These are phyloP conservation scores for Arctocebus calabarensis DNA, from an alignment of 2,797 vertebrate genomes.

Conservation along the genomic window DNA sequence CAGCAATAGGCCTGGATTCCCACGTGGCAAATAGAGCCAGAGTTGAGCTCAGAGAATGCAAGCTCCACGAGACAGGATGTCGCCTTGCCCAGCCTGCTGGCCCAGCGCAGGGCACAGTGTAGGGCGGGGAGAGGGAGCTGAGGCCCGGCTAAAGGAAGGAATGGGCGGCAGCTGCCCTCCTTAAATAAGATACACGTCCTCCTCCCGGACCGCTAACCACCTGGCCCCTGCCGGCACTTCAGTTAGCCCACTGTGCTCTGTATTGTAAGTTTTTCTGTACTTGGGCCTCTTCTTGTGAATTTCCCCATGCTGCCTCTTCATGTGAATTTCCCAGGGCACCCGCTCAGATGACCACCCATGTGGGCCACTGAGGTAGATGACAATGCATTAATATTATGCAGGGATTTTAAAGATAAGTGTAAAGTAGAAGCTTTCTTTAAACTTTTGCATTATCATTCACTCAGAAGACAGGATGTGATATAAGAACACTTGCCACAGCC, in stretches of 20 bases:
- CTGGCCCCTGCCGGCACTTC: not conserved
- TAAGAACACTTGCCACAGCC: not conserved
- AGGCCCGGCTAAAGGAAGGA: too few relatives aligned
- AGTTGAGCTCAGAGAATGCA: not conserved
- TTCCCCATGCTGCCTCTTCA: not conserved
- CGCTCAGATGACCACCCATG: not conserved
- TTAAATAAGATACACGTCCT: not conserved
- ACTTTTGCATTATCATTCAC: not conserved
- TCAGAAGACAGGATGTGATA: not conserved
- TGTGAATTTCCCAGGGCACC: not conserved
- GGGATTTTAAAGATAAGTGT: not conserved
- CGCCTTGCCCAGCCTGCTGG: not conserved
- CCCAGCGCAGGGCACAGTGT: not conserved
- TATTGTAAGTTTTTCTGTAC: not conserved
- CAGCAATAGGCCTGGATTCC: not conserved
- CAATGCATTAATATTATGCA: not conserved
- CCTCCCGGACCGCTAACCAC: not conserved
- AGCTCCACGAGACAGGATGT: not conserved
- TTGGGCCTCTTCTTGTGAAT: too few relatives aligned
- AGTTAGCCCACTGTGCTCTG: not conserved
- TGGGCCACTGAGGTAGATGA: not conserved
- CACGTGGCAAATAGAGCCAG: not conserved
- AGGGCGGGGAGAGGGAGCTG: rapidly evolving
- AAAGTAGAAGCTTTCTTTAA: not conserved
- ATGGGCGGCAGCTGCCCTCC: not conserved